Evolutionary conservation across 2,113 vertebrate genomes (phyloP), one percentile per base, ranked within the genome.

Genomic region (Oncorhynchus keta): DNA sequence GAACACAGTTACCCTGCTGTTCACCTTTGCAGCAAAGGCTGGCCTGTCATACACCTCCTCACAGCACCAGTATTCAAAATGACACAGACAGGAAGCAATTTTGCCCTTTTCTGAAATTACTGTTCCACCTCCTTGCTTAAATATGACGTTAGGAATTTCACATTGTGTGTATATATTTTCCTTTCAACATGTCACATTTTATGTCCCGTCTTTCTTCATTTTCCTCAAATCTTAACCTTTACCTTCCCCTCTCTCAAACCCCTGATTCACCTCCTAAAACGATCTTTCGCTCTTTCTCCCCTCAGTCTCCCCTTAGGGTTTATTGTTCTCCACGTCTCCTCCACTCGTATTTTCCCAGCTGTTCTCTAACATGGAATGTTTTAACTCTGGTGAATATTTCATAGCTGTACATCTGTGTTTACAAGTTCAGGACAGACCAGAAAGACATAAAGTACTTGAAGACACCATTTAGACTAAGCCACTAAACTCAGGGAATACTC

Each of bases 301-400:
- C 26, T 35, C 12, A 22, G 65, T 75, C 51, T 75, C 72, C 57
- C 28, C 16, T 30, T 35, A 24, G 30, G 68, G 7, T 57, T 69
- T 65, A 30, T 62, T 59, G 70, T 74, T 39, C 72, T 14, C n/a
- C 32, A 30, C 72, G 49, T 55, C 62, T 68, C 73, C 75, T 74
- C 73, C 30, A 61, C 62, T 28, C 14, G 61, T n/a, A 55, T 65
- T 61, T 22, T 48, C 35, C 45, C 32, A 45, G n/a, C 70, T 75
- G 67, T 12, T 55, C 9, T 57, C 30, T 75, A 49, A 62, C 67
- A 32, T 12, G 62, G 51, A 74, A n/a, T 24, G 24, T 2, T 81
- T 78, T 78, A 75, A 66, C 70, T 35, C 55, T 61, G 49, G 51
- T 85, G 57, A 86, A 87, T 87, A 79, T 87, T 87, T 89, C 32